phyloP scores from a whole-genome alignment of 2,113 vertebrate genomes.

The Syngnathus scovelli region DNA sequence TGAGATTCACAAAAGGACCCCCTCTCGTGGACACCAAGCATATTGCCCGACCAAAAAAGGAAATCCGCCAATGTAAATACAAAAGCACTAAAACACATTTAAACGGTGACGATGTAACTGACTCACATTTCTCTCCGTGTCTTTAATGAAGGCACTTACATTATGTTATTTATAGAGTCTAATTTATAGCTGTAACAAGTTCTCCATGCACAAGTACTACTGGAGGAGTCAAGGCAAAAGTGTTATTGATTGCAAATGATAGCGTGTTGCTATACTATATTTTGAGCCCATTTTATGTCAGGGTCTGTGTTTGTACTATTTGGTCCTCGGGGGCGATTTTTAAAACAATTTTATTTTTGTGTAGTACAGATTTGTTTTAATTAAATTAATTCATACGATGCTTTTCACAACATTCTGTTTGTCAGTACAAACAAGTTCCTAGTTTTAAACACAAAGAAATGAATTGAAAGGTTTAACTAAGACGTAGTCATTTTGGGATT shows the following conservation, averaged over 20 bases:
- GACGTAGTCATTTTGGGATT: neutral
- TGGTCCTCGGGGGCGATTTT: constrained; percentile 11
- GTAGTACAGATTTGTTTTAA: neutral
- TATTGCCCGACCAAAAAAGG: constrained; percentile 77
- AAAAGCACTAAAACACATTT: constrained; percentile 75
- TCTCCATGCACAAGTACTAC: constrained; percentile 15
- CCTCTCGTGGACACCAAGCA: constrained; percentile 69
- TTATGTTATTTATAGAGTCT: constrained; percentile 36
- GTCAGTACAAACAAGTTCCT: neutral
- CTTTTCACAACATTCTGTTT: neutral
- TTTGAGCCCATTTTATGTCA: constrained; percentile 23
- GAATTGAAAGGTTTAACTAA: neutral
- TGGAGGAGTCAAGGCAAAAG: constrained; percentile 24
- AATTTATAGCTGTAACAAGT: constrained; percentile 42
- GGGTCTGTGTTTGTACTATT: constrained; percentile 32
- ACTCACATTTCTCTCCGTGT: constrained; percentile 14
- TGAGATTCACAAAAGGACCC: constrained; percentile 67
- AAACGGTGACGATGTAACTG: constrained; percentile 52
- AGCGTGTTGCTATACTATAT: constrained; percentile 34
- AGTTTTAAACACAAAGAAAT: neutral
- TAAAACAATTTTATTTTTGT: neutral
- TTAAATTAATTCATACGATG: neutral
- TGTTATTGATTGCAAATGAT: constrained; percentile 49
- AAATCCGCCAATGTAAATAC: constrained; percentile 67
- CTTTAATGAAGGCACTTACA: constrained; percentile 47